Evolutionary conservation across 2,113 vertebrate genomes (phyloP), one percentile per base, ranked within the genome.

Genomic region (Mixornis gularis): DNA sequence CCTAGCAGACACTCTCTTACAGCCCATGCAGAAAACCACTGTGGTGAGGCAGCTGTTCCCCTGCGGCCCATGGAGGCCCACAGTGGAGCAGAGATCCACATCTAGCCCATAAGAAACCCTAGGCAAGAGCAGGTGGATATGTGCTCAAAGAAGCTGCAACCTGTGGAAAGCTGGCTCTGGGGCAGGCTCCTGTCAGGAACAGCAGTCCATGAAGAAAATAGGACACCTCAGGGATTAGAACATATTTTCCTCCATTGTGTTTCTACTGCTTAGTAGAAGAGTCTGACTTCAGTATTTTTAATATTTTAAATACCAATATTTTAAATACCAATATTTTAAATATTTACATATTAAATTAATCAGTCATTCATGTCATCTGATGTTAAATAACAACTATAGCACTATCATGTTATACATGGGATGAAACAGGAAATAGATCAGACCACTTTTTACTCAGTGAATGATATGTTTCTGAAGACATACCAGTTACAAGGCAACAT

Each of bases 161-260:
- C 34, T 55, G 12, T 36, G 19, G 60, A 46, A 29, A 68, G 15
- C 3, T 27, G 11, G 25, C 0, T 0, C 12, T 34, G 26, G 13
- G 3, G 9, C 17, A 77, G 12, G 18, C 1, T 65, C 4, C 22
- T 76, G n/a, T 5, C 19, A 71, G 36, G 26, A 80, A 7, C 17
- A 38, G 7, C 7, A 56, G 8, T 17, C 52, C 19, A 14, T 27
- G 24, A 52, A 18, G 15, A 38, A 2, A 4, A 55, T 6, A n/a
- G 24, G 24, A 41, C 34, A 20, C 12, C 19, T 84, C 24, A n/a
- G 24, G 13, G 10, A 41, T 64, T 24, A 48, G 29, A 29, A 40
- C 12, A 29, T 41, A 12, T 65, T 56, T 34, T 56, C 19, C 16
- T 56, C 29, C 24, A 20, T 8, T 84, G 19, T 29, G 29, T 41